These are phyloP conservation scores for Trichogramma evanescens DNA, from an alignment of 2,888 invertebrate genomes.

Conservation along the genomic window DNA sequence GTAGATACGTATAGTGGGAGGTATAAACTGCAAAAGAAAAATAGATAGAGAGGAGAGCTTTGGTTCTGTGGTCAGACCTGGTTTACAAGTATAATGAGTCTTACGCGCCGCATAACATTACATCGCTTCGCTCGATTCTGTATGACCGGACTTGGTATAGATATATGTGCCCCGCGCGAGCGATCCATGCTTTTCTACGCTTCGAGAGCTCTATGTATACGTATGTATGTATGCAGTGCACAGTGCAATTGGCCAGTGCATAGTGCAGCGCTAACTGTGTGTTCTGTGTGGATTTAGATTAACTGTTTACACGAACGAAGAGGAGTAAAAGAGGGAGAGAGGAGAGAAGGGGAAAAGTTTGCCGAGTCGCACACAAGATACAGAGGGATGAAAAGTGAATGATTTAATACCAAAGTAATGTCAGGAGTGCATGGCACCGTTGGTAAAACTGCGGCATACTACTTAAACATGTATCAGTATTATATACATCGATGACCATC, in stretches of 20 bases:
- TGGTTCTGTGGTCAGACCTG: constrained; percentile 39
- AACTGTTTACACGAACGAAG: constrained; percentile 44
- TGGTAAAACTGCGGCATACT: too few species aligned
- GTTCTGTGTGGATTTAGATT: constrained; percentile 46
- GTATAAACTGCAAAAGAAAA: constrained; percentile 17
- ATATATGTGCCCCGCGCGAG: too few species aligned
- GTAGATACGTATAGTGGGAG: constrained; percentile 24
- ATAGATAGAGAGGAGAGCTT: constrained; percentile 4
- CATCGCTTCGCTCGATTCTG: constrained; percentile 29
- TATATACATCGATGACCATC: too few species aligned
- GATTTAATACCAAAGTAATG: too few species aligned
- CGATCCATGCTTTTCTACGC: too few species aligned
- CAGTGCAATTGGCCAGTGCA: too few species aligned
- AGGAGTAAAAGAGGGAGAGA: constrained; percentile 9
- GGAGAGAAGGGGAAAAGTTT: constrained; percentile 17
- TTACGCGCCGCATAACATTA: constrained; percentile 48
- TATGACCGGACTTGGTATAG: too few species aligned
- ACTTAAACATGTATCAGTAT: too few species aligned
- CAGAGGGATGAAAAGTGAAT: background rate
- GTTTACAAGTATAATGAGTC: constrained; percentile 49
- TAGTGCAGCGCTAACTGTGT: constrained; percentile 26
- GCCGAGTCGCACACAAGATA: background rate
- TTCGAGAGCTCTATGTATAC: too few species aligned
- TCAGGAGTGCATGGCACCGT: too few species aligned
- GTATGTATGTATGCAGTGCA: too few species aligned